A percentile compares a stretch with the other conserved stretches of the same genome.
Conservation (phyloP, 2,888 invertebrate genomes). For the Amblyjoppa proteus region DNA sequence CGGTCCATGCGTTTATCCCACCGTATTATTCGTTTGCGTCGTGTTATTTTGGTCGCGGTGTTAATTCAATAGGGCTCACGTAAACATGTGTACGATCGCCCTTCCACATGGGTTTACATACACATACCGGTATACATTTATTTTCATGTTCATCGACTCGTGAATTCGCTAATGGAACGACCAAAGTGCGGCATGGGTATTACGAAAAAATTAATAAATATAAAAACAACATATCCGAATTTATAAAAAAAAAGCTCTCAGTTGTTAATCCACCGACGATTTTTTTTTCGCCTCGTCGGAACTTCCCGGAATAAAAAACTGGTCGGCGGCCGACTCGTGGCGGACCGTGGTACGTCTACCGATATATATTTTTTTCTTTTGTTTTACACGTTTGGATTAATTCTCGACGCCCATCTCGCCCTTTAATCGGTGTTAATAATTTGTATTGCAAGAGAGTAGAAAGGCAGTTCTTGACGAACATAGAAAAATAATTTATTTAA, state of each 20-base stretch:
- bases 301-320: too few relatives aligned
- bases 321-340: too few relatives aligned
- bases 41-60: constrained; percentile 46
- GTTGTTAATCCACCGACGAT: constrained; percentile 6
- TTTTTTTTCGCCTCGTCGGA: constrained; percentile 28
- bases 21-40: constrained; percentile 63
- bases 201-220: not conserved
- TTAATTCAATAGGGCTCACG: constrained; percentile 47
- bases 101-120: constrained; percentile 18
- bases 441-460: too few relatives aligned
- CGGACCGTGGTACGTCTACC: too few relatives aligned
- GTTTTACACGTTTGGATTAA: too few relatives aligned
- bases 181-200: not conserved
- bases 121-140: constrained; percentile 15
- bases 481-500: too few relatives aligned
- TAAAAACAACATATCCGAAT: constrained; percentile 14
- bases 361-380: too few relatives aligned
- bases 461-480: too few relatives aligned
- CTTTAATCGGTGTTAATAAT: too few relatives aligned
- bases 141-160: constrained; percentile 35
- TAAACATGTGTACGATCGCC: constrained; percentile 14
- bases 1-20: constrained; percentile 34
- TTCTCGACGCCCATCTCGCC: too few relatives aligned
- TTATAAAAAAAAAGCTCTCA: constrained; percentile 23
- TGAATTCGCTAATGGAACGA: constrained; percentile 30